Evolutionary conservation across 2,888 invertebrate species (phyloP), one percentile per base, ranked within the genome.

Genomic region (Deilephila porcellus): DNA sequence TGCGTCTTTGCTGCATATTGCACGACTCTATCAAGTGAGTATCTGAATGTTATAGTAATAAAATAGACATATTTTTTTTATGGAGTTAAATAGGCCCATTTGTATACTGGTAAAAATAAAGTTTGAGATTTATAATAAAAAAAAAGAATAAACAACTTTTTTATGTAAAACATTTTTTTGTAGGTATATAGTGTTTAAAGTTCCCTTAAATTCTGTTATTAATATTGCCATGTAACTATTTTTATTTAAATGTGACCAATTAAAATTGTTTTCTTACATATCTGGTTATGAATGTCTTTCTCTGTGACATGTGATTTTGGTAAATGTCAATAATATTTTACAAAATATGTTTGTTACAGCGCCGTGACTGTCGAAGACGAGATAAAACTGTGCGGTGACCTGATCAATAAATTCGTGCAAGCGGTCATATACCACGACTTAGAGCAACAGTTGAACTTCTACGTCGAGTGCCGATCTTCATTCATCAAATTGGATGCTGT

Each of bases 341-440:
- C n/a, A 93, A 53, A 25, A 25, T 25, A 34, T 71, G 14, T 60
- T 63, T 45, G 37, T 84, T 83, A 62, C 84, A 98, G 98, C 88
- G 98, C 98, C 0, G 95, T 98, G 71, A 98, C 98, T 1, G 97
- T 99, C 7, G 98, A 98, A 76, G 99, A 99, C 89, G 99, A 99
- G 89, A 97, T 96, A 77, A 97, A 98, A 79, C 97, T 97, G 87
- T 98, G 98, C 78, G 97, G 98, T 6, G 96, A 97, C 78, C 93
- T 99, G 71, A 97, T 99, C 76, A 97, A 97, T 78, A 96, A 96
- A 79, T 97, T 98, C 77, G 96, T 99, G 25, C 96, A 96, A 80
- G 96, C 96, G 75, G 97, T 99, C 7, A 96, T 97, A 77, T 98
- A 97, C 88, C 98, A 97, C 11, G 95, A 99, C 90, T 97, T 98